phyloP scores from a whole-genome alignment of 1,140 invertebrate genomes.

The Lutraria rhynchaena region DNA sequence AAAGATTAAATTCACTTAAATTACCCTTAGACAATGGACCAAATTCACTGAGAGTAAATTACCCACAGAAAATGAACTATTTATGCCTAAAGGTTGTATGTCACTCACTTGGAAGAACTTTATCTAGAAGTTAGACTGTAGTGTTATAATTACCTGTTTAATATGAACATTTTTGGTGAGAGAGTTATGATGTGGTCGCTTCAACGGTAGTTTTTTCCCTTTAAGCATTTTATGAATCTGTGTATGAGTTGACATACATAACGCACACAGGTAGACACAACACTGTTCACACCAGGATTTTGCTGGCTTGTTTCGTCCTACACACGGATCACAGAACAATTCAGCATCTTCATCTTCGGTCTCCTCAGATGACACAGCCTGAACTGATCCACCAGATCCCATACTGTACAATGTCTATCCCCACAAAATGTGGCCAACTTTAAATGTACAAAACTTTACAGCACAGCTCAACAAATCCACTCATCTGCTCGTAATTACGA shows the following conservation, averaged over 20 bases:
- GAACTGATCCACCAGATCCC: neutral
- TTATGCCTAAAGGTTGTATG: too few species aligned
- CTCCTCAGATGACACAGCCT: neutral
- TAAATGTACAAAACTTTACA: too few species aligned
- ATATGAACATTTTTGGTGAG: conserved; percentile 35
- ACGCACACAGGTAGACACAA: conserved; percentile 42
- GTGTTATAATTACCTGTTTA: conserved; percentile 38
- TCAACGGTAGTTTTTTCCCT: conserved; percentile 28
- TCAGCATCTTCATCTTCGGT: neutral
- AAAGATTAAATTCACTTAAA: too few species aligned
- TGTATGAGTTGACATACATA: conserved; percentile 29
- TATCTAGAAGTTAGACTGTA: too few species aligned
- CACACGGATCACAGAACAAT: conserved; percentile 46
- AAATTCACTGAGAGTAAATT: too few species aligned
- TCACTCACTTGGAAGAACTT: too few species aligned
- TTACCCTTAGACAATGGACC: too few species aligned
- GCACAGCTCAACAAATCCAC: too few species aligned
- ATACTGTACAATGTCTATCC: neutral
- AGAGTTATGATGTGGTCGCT: conserved; percentile 6
- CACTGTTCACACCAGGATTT: conserved; percentile 49
- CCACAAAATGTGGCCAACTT: neutral
- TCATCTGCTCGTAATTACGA: too few species aligned
- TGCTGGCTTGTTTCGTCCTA: conserved; percentile 32
- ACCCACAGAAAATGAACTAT: too few species aligned
- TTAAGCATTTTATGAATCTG: conserved; percentile 30